Evolutionary conservation across 2,797 vertebrate genomes (phyloP).

Genomic region (Lutjanus campechanus): DNA sequence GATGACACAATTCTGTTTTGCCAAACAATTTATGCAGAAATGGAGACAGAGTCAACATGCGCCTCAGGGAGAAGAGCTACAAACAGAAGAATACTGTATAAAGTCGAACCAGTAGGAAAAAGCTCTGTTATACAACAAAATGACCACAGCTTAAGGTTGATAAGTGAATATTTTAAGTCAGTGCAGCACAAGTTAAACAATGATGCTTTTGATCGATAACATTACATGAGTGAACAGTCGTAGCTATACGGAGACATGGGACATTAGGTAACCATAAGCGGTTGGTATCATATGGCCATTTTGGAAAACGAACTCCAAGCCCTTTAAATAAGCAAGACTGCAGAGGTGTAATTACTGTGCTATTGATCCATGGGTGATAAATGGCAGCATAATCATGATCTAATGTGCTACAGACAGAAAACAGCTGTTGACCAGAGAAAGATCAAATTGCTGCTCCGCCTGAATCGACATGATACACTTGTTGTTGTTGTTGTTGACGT

Average conservation of each 20-base stretch:
- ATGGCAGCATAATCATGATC: constrained; percentile 59
- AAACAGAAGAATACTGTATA: constrained; percentile 40
- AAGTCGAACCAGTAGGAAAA: constrained; percentile 21
- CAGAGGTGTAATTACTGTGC: constrained; percentile 72
- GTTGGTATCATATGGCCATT: constrained; percentile 62
- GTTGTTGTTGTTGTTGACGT: constrained; percentile 35
- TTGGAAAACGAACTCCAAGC: constrained; percentile 40
- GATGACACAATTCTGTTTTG: constrained; percentile 55
- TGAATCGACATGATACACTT: constrained; percentile 38
- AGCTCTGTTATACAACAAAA: constrained; percentile 10
- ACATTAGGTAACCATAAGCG: constrained; percentile 54
- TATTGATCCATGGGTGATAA: constrained; percentile 77
- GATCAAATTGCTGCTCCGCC: constrained; percentile 55
- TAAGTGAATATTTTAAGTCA: constrained; percentile 26
- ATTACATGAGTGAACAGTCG: constrained; percentile 36
- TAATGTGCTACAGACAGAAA: constrained; percentile 67
- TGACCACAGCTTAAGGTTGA: constrained; percentile 6
- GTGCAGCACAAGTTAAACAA: constrained; percentile 22
- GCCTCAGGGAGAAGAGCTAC: constrained; percentile 32
- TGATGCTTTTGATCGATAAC: constrained; percentile 25
- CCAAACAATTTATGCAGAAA: constrained; percentile 63
- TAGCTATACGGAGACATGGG: constrained; percentile 43
- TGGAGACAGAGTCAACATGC: constrained; percentile 49
- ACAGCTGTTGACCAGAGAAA: constrained; percentile 67
- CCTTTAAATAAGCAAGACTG: constrained; percentile 57